Evolutionary conservation across 2,113 vertebrate genomes (phyloP), one percentile per base, ranked within the genome.

Genomic region (Corythornis madagascariensis): DNA sequence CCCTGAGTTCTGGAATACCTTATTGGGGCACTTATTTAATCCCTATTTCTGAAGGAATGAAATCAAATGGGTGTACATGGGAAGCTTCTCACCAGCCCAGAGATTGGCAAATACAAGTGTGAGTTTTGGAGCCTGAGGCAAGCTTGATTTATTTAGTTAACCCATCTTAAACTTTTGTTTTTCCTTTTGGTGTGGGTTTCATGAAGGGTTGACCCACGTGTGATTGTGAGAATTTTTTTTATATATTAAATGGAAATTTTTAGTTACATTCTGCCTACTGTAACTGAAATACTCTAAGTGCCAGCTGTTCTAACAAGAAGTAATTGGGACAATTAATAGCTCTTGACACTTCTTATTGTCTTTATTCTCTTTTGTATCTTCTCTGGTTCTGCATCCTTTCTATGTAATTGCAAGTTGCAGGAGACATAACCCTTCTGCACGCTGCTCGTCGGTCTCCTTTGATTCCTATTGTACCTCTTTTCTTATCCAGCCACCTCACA

Each of bases 301-400:
- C 63, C 55, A 80, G 40, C 60, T 91, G 47, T 83, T 95, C 16
- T 80, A 66, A 77, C 0, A 0, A 76, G 74, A 79, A 70, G 72
- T 71, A 83, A 59, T 63, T 66, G 55, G 64, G 52, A 76, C 75
- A 83, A 45, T 82, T 92, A 86, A 83, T 93, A 77, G 84, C 56
- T 92, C 56, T 65, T 78, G 83, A 92, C 1, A 8, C 43, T 59
- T 88, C 21, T 69, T 61, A 61, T 76, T 94, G 84, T 94, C 63
- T 85, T 91, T 69, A 53, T 81, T 92, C 29, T 81, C 29, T 83
- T 74, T 53, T 85, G 33, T 74, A 26, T 85, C 71, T 77, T 89
- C 16, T 35, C 43, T 83, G 52, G 43, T 64, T 86, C 38, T 89
- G 52, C 56, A 56, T 77, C 71, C 25, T 88, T 85, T 56, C 47